Percentiles rank a stretch among this genome's conserved stretches.
These are phyloP conservation scores for Ifrita kowaldi DNA, from an alignment of 2,113 vertebrate genomes.

Conservation along the genomic window DNA sequence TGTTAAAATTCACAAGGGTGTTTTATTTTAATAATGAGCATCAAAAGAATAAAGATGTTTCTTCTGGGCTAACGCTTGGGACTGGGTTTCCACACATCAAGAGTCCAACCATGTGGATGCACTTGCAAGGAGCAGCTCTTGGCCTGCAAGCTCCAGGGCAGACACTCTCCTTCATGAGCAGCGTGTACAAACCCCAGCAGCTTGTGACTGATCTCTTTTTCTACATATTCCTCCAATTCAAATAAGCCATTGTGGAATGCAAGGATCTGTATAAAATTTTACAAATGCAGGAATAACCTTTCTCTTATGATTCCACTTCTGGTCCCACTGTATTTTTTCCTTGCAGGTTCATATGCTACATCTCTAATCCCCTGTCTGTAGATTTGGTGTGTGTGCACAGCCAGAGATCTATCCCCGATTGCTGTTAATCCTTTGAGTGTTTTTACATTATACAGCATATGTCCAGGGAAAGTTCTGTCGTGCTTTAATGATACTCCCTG, in stretches of 20 bases:
- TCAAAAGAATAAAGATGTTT: background rate
- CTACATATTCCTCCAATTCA: background rate
- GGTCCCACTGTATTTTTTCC: background rate
- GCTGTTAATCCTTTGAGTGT: conserved; percentile 46
- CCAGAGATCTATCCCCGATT: background rate
- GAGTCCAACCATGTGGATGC: background rate
- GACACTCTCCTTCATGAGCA: background rate
- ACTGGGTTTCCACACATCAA: background rate
- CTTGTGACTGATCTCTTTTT: background rate
- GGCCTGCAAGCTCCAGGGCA: background rate
- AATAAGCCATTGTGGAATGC: background rate
- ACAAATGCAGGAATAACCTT: background rate
- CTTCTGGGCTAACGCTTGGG: background rate
- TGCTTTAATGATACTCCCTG: background rate
- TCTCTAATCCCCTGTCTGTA: conserved; percentile 19
- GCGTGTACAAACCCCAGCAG: background rate
- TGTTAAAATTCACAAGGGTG: background rate
- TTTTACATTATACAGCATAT: background rate
- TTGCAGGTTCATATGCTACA: background rate
- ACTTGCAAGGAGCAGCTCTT: background rate
- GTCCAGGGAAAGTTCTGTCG: conserved; percentile 14
- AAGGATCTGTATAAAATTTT: background rate
- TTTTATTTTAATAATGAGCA: background rate
- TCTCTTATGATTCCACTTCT: background rate
- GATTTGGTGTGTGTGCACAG: background rate